Evolutionary conservation across 37 sponge, comb jelly and placozoan species (phyloP).

Genomic region (Theonella swinhoei): DNA sequence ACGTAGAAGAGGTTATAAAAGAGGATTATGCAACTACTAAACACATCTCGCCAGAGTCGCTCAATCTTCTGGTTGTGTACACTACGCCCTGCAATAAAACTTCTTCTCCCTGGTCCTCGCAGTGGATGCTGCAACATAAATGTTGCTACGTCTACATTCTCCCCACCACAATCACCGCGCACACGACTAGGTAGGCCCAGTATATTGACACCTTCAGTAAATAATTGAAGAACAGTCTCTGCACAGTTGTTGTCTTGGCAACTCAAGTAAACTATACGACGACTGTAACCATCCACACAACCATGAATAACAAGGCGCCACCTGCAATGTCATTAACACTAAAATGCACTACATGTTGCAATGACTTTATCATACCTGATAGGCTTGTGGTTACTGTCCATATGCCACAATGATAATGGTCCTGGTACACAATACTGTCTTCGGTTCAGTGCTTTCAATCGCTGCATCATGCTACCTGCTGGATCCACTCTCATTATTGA

Average conservation of each 20-base stretch:
- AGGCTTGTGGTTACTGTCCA: background rate
- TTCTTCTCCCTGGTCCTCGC: conserved; percentile 35
- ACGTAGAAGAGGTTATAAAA: conserved; percentile 23
- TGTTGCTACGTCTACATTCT: conserved; percentile 47
- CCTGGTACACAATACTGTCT: background rate
- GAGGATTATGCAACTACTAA: conserved; percentile 27
- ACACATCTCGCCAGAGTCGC: conserved; percentile 66
- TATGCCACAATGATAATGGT: background rate
- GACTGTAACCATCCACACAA: conserved; percentile 57
- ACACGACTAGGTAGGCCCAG: conserved; percentile 58
- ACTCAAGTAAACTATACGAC: conserved; percentile 25
- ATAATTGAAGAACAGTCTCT: conserved; percentile 32
- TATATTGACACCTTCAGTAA: conserved; percentile 11
- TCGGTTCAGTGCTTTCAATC: background rate
- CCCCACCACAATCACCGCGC: conserved; percentile 58
- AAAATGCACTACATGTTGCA: background rate
- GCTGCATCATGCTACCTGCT: background rate
- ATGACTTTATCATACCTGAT: background rate
- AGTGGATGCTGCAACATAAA: conserved; percentile 59
- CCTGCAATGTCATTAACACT: conserved; percentile 21
- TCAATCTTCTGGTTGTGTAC: conserved; percentile 73
- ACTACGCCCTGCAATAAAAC: conserved; percentile 54
- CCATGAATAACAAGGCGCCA: conserved; percentile 70
- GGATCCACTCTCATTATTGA: background rate
- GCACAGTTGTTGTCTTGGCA: conserved; percentile 45